Conservation (phyloP, 1,140 invertebrate species). For the Carposina sasakii region DNA sequence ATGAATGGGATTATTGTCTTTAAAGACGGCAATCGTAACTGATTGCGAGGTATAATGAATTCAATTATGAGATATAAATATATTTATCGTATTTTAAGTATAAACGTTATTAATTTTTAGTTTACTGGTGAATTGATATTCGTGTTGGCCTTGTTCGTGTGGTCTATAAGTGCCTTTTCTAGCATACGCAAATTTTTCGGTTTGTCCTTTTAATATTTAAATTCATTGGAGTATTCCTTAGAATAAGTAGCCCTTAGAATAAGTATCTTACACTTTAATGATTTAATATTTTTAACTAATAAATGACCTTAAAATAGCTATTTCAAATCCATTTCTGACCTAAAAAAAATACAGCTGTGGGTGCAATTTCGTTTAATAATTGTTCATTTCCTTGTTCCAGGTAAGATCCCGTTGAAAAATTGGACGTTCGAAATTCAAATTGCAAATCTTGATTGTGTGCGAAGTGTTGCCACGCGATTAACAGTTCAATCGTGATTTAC, state of each 20-base stretch:
- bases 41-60: neutral
- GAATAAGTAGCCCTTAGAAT: no score
- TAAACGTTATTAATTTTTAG: no score
- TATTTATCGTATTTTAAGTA: neutral
- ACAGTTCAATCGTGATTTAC: slow-evolving; percentile 49
- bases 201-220: no score
- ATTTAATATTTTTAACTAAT: neutral
- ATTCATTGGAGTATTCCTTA: no score
- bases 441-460: slow-evolving; percentile 29
- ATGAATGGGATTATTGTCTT: slow-evolving; percentile 25
- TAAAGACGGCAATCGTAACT: neutral
- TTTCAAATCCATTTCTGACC: neutral
- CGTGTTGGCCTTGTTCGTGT: no score
- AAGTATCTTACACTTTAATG: no score
- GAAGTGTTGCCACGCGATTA: slow-evolving; percentile 42
- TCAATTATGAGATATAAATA: neutral
- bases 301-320: neutral
- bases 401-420: slow-evolving; percentile 37
- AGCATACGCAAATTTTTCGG: no score
- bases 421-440: slow-evolving; percentile 48
- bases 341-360: neutral
- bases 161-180: no score
- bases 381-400: slow-evolving; percentile 49
- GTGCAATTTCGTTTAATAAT: neutral
- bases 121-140: no score